A percentile compares a stretch with the other conserved stretches of the same genome.
phyloP scores from a whole-genome alignment of 2,797 vertebrate genomes.

The Pyrocephalus nanus region DNA sequence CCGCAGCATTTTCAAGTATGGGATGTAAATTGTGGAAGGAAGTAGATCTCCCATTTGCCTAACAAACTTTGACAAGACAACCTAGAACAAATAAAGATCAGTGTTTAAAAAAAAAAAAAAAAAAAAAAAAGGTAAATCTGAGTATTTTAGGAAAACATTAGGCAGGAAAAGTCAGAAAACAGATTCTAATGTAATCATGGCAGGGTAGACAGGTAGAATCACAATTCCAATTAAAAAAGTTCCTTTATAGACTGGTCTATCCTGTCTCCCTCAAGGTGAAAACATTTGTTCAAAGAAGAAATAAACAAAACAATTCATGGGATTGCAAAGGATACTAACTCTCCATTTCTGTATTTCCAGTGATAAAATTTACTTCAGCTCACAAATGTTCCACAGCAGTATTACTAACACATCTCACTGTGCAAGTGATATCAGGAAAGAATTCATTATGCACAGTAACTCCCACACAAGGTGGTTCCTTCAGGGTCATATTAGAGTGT shows the following conservation, averaged over 20 bases:
- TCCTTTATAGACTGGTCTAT: neutral
- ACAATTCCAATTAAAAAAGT: neutral
- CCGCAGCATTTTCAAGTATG: conserved; percentile 94
- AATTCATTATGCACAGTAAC: neutral
- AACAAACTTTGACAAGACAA: conserved; percentile 98
- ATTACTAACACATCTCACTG: neutral
- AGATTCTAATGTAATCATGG: neutral
- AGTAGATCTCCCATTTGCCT: conserved; percentile 98
- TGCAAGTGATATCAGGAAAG: neutral
- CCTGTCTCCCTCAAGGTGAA: neutral
- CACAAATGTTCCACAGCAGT: neutral
- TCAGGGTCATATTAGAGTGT: neutral
- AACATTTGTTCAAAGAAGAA: neutral
- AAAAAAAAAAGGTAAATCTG: neutral
- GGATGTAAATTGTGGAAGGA: conserved; percentile 93
- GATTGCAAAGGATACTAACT: neutral
- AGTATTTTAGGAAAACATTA: conserved; percentile 17
- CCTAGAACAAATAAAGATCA: conserved; percentile 78
- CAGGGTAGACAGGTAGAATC: neutral
- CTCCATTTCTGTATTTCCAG: neutral
- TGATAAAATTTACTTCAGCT: neutral
- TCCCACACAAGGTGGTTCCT: neutral
- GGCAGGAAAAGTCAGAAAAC: conserved; percentile 20
- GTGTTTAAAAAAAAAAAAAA: neutral
- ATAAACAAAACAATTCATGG: neutral